Base-by-base conservation (phyloP, 2,113 vertebrate genomes). In the Rhinoderma darwinii region DNA sequence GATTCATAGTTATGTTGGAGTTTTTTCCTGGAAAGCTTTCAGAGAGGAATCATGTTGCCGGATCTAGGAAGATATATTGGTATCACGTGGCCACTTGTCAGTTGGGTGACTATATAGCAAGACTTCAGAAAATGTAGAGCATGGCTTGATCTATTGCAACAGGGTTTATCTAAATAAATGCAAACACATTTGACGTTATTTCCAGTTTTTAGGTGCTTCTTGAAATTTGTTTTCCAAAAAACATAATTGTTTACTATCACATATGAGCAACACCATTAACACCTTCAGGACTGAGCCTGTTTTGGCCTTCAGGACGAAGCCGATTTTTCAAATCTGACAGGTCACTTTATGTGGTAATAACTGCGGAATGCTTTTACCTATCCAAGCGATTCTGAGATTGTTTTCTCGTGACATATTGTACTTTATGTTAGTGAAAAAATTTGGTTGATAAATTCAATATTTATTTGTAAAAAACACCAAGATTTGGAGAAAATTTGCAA, bases 1-100 rank as follows among this genome's bases (percentile, higher is more conserved):
- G 90, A 91, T 91, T 92, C 91, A 90, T 90, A 44, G 63, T 78
- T 84, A 89, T 91, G 90, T 91, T 90, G 85, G 86, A 90, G 88
- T 84, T 89, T 91, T 89, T 88, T 91, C 91, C 88, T 91, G 88
- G 90, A 90, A 77, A 91, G 76, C 88, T 87, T 91, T 89, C 88
- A 91, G 90, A 90, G 88, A 4, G 75, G 89, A 91, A 86, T 89
- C 87, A 81, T 85, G 81, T 44, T 85, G 18, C 88, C 86, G 50
- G 83, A 89, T 86, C 78, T 89, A 85, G 88, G 89, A 88, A 68
- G 80, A 14, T 84, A 81, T 20, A 86, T 74, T 87, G 88, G 70
- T 88, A 88, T 84, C 2, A 0, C 54, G 41, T 87, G 82, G 77
- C 87, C 87, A 82, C 75, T 47, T 68, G 88, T 87, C 91, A 89